Evolutionary conservation across 2,113 vertebrate genomes (phyloP).

Genomic region (Jaculus jaculus): DNA sequence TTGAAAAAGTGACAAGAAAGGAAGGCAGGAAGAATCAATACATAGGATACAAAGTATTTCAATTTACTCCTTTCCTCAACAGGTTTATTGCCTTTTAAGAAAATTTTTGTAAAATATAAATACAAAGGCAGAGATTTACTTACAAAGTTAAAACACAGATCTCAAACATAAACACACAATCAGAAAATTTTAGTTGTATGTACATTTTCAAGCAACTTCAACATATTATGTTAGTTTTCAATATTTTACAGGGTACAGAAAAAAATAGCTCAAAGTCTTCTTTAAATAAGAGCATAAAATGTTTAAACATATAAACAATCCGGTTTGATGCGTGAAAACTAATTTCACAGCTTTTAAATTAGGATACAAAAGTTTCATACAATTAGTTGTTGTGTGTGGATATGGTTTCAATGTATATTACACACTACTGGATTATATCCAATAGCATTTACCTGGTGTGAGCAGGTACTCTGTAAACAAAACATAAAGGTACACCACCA

Average conservation of each 20-base stretch:
- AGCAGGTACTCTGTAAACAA: conserved; percentile 94
- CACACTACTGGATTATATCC: conserved; percentile 92
- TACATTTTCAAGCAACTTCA: conserved; percentile 95
- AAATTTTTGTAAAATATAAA: conserved; percentile 99
- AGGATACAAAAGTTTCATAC: conserved; percentile 92
- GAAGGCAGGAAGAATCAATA: background rate
- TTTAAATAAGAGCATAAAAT: conserved; percentile 98
- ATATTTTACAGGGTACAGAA: conserved; percentile 96
- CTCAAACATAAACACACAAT: conserved; percentile 96
- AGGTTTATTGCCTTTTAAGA: conserved; percentile 98
- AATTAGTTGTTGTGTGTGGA: conserved; percentile 88
- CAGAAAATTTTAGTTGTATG: conserved; percentile 96
- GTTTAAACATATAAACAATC: conserved; percentile 92
- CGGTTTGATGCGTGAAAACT: conserved; percentile 92
- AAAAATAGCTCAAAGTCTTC: conserved; percentile 95
- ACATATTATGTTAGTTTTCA: conserved; percentile 94
- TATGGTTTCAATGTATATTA: conserved; percentile 92
- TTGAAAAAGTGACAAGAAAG: background rate
- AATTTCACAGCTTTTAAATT: conserved; percentile 92
- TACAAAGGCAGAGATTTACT: conserved; percentile 99
- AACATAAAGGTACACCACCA: conserved; percentile 87
- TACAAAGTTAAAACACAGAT: conserved; percentile 99
- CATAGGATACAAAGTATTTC: conserved; percentile 64
- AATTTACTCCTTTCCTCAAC: conserved; percentile 85
- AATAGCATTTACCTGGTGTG: conserved; percentile 88